Evolutionary conservation across 2,113 vertebrate species (phyloP).

Genomic region (Isichthys henryi): DNA sequence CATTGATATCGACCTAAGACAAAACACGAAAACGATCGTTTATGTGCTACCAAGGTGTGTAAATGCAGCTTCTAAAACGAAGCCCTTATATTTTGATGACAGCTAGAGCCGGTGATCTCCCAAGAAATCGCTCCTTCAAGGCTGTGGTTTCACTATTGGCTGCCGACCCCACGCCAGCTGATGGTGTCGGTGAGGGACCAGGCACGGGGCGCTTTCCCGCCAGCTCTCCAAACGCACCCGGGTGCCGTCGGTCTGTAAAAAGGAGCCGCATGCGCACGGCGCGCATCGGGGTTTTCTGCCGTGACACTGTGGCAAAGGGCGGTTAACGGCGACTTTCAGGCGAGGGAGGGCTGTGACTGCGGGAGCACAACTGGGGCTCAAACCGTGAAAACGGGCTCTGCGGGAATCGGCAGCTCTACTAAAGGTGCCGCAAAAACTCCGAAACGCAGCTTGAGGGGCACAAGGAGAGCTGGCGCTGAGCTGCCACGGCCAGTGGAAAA

Average conservation of each 20-base stretch:
- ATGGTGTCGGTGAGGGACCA: neutral
- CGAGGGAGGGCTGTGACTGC: neutral
- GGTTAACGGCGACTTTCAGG: neutral
- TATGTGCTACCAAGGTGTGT: neutral
- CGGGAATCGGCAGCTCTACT: neutral
- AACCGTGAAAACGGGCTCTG: neutral
- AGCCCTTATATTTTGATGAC: neutral
- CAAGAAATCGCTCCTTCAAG: neutral
- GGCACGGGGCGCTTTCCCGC: neutral
- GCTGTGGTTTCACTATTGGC: neutral
- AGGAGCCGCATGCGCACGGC: neutral
- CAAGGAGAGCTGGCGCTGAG: neutral
- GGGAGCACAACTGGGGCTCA: neutral
- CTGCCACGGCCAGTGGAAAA: neutral
- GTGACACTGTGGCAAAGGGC: neutral
- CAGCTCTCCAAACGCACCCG: neutral
- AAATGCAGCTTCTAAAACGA: neutral
- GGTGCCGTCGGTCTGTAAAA: neutral
- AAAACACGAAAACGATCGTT: neutral
- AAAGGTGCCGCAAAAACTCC: neutral
- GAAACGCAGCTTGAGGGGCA: neutral
- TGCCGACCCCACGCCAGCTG: neutral
- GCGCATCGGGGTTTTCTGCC: neutral
- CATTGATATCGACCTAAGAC: neutral
- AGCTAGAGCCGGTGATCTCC: neutral